Evolutionary conservation across 2,888 invertebrate species (phyloP).

Genomic region (Lasioglossum malachurum): DNA sequence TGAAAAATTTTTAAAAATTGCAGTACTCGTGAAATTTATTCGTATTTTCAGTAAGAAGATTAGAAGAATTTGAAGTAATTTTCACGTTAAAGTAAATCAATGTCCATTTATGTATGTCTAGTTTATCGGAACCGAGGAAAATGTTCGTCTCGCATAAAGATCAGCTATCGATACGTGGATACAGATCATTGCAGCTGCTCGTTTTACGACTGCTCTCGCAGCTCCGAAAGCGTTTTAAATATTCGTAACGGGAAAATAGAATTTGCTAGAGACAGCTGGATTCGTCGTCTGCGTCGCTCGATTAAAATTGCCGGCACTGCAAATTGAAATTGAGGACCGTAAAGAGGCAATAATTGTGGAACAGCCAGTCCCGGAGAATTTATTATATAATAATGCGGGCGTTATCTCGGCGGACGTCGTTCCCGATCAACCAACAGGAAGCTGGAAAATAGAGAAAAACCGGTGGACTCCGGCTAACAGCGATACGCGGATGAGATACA

Average conservation of each 20-base stretch:
- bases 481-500: slow-evolving; percentile 30
- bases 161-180: background rate
- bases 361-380: slow-evolving; percentile 1
- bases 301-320: background rate
- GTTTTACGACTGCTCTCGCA: background rate
- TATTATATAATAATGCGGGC: slow-evolving; percentile 30
- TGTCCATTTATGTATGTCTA: no score
- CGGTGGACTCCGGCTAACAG: background rate
- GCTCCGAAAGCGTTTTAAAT: no score
- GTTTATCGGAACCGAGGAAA: background rate
- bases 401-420: slow-evolving; percentile 20
- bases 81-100: background rate
- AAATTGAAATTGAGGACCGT: background rate
- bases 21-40: no score
- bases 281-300: background rate
- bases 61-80: background rate
- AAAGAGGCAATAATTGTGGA: background rate
- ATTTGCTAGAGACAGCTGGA: background rate
- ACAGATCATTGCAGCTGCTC: background rate
- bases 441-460: slow-evolving; percentile 24
- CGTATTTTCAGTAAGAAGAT: background rate
- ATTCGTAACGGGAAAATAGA: background rate
- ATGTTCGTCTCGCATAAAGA: background rate
- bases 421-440: slow-evolving; percentile 30
- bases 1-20: no score